Evolutionary conservation across 2,797 vertebrate species (phyloP).

Genomic region (Gambusia yucatana): DNA sequence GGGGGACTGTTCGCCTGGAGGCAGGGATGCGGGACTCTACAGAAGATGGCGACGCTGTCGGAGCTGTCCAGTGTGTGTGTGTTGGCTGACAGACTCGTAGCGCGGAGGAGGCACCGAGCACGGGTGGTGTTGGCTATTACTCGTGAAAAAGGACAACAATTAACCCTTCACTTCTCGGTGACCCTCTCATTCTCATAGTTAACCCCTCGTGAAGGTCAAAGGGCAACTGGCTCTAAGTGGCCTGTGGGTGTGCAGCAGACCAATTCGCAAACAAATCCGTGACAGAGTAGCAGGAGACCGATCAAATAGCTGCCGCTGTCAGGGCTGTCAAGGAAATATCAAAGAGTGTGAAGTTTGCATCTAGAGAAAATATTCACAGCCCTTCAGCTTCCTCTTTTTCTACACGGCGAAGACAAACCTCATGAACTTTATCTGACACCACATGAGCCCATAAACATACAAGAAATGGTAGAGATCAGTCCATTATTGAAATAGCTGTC

Average conservation of each 20-base stretch:
- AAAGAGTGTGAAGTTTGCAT: background rate
- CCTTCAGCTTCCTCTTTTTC: background rate
- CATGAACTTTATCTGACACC: background rate
- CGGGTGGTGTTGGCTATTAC: slow-evolving; percentile 74
- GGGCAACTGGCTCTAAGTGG: slow-evolving; percentile 70
- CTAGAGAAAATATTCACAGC: background rate
- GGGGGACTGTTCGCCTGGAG: slow-evolving; percentile 68
- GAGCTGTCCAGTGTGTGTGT: slow-evolving; percentile 39
- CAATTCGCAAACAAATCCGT: slow-evolving; percentile 55
- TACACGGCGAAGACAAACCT: background rate
- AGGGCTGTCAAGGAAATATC: background rate
- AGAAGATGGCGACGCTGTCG: slow-evolving; percentile 32
- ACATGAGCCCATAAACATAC: background rate
- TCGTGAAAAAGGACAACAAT: slow-evolving; percentile 78
- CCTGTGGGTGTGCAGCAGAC: slow-evolving; percentile 61
- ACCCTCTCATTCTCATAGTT: slow-evolving; percentile 76
- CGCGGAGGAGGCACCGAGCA: slow-evolving; percentile 21
- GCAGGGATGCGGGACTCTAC: slow-evolving; percentile 56
- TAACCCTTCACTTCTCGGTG: slow-evolving; percentile 72
- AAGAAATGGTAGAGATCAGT: no score
- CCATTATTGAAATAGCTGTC: no score
- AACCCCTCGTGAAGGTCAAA: slow-evolving; percentile 65
- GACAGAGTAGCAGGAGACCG: slow-evolving; percentile 45
- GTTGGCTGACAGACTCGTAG: slow-evolving; percentile 7
- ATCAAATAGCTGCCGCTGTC: background rate